Evolutionary conservation across 2,888 invertebrate species (phyloP), one percentile per base, ranked within the genome.

Genomic region (Sinohyriopsis cumingii): DNA sequence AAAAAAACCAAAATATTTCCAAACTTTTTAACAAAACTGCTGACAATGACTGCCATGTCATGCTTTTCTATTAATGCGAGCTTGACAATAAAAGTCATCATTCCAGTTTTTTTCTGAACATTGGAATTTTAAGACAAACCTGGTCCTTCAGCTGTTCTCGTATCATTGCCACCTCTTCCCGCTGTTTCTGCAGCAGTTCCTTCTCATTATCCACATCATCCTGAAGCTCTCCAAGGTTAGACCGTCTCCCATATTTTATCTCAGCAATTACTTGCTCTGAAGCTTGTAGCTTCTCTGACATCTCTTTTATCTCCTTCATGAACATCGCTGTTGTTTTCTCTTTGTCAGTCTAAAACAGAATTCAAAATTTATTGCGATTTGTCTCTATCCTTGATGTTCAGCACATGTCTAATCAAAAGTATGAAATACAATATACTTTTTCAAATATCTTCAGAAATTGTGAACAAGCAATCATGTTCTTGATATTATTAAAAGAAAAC

Each of bases 121-220:
- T 22, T 3, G 4, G 57, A 19, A 20, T 57, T 12, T 57, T 22
- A 20, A 9, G 24, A 45, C 72, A 65, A 67, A 86, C 85, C 80
- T 84, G 79, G 59, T 79, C 77, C 60, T 84, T 81, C n/a, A 87
- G 63, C 68, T 84, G 81, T 73, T 86, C 86, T 63, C 82, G 82
- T 64, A 86, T 63, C 69, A 79, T 74, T 59, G 84, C 81, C n/a
- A 86, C 80, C 63, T 86, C 83, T 65, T 83, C 83, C 60, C 82
- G 68, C 73, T 86, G 85, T 63, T 83, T 78, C 55, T 77, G 72
- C 59, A 86, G 66, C 61, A 82, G 62, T 54, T 83, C 83, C 63
- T 77, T 75, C 66, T 85, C 86, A 55, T 78, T 76, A 25, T 87
- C 87, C 0, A 76, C 74, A 67, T 87, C 87, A 70, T 87, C 87